Conservation (phyloP, 2,797 vertebrate species). For the Peromyscus eremicus region DNA sequence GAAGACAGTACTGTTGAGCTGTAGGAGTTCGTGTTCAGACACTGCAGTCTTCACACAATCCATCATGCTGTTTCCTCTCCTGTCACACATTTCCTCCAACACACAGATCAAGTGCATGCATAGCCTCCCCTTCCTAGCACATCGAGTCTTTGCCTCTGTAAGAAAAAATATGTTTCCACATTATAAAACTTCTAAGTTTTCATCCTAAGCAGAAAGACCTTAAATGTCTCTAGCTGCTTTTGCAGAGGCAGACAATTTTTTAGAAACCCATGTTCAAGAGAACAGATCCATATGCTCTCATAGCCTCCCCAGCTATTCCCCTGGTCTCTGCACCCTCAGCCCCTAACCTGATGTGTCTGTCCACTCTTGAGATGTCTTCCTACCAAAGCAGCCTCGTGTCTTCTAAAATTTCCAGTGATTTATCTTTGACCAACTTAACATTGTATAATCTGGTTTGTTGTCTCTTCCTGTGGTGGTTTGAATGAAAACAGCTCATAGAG, state of each 20-base stretch:
- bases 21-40: neutral
- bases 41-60: neutral
- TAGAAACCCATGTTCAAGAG: neutral
- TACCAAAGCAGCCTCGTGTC: rapidly evolving
- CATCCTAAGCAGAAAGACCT: neutral
- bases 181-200: neutral
- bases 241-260: neutral
- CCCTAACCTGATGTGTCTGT: neutral
- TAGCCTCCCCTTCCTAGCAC: neutral
- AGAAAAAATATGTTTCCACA: neutral
- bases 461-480: neutral
- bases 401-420: neutral
- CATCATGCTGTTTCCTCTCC: rapidly evolving
- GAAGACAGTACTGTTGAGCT: rapidly evolving
- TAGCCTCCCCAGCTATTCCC: neutral
- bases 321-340: neutral
- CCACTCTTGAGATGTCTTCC: neutral
- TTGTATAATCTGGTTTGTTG: neutral
- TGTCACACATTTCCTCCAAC: too few species aligned
- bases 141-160: neutral
- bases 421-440: neutral
- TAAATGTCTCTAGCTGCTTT: neutral
- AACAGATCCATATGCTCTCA: neutral
- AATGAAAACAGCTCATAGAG: neutral
- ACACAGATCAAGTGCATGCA: neutral